Evolutionary conservation across 2,888 invertebrate genomes (phyloP), one percentile per base, ranked within the genome.

Genomic region (Epinotia nisella): DNA sequence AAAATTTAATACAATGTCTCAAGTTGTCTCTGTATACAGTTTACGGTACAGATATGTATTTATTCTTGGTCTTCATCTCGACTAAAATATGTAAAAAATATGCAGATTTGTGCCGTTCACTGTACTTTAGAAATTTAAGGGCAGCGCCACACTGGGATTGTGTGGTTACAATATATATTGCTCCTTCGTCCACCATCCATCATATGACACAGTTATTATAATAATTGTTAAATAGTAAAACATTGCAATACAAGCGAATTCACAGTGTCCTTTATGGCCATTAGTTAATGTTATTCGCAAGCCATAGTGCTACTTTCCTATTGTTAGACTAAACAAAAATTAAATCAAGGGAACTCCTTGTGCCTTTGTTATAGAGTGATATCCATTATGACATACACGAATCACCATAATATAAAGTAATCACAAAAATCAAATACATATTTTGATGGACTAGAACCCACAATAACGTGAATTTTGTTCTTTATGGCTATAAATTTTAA

Each of bases 251-350:
- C 82, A 93, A 93, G 93, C 93, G 85, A 90, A 80, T 89, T 89
- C 84, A 89, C 89, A 89, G 87, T 90, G 88, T 88, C 87, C 83
- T 86, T 86, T 87, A 90, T 90, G 93, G 93, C 92, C 83, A 91
- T 93, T 91, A 92, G 89, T 91, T 72, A 87, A 85, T 90, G 93
- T 93, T 93, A 93, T 92, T 93, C 74, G 93, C 93, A 93, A 93
- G 93, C 93, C 93, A 90, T 91, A 88, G 83, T 89, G 86, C 89
- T 91, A 92, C 80, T 83, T 81, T 78, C 80, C 91, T 92, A 93
- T 89, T 90, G 92, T 93, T 93, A 93, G 91, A 89, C 84, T 85
- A 90, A 88, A 89, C 85, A 90, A 90, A 88, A 88, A 84, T 84
- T 89, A 88, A 88, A 87, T 87, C 84, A 87, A 87, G 86, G 84